A percentile compares a stretch with the other conserved stretches of the same genome.
These are phyloP conservation scores for Penelope pileata DNA, from an alignment of 2,113 vertebrate genomes.

Conservation along the genomic window DNA sequence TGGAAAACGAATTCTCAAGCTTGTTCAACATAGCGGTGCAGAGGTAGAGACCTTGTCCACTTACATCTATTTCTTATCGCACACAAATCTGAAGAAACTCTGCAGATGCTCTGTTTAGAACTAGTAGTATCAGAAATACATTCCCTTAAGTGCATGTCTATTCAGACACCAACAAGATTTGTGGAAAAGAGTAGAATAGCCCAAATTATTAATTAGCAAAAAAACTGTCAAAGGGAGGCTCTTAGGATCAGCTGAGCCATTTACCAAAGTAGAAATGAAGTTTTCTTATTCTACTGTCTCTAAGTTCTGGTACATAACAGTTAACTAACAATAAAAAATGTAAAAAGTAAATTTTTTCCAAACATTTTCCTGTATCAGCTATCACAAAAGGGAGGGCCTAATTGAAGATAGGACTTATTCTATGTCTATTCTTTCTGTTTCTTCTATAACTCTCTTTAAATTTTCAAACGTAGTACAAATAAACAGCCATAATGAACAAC, in stretches of 20 bases:
- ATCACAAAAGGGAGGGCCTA: neutral
- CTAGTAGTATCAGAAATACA: neutral
- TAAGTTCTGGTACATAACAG: neutral
- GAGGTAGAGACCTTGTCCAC: neutral
- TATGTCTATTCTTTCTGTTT: neutral
- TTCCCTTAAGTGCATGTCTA: neutral
- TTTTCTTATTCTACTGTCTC: neutral
- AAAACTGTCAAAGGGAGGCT: neutral
- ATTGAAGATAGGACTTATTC: neutral
- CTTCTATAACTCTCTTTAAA: neutral
- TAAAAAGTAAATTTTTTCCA: neutral
- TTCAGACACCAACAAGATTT: neutral
- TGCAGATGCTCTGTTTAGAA: neutral
- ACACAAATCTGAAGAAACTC: neutral
- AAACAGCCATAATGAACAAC: neutral
- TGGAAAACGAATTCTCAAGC: neutral
- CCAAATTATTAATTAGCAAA: neutral
- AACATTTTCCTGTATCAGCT: neutral
- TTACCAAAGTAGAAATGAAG: neutral
- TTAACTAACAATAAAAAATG: neutral
- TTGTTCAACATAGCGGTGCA: neutral
- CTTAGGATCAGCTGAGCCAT: neutral
- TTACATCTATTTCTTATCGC: neutral
- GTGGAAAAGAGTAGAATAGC: neutral
- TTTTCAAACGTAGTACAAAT: neutral